A percentile compares a stretch with the other conserved stretches of the same genome.
Conservation (phyloP, 2,888 invertebrate genomes). For the Calameuta pallipes region DNA sequence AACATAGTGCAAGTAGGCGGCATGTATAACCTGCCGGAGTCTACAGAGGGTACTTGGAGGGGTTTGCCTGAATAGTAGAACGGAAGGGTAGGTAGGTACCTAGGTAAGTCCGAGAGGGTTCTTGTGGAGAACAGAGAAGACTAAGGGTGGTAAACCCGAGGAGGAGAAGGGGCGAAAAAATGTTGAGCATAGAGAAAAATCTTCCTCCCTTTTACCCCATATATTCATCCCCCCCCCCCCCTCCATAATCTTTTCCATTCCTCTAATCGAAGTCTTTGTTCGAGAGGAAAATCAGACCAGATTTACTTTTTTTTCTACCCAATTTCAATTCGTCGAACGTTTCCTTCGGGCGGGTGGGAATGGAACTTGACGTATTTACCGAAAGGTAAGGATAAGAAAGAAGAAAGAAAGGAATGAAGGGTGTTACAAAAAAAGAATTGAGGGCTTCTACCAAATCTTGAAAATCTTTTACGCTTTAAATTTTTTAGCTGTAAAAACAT, state of each 20-base stretch:
- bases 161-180: not conserved
- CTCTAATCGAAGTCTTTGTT: constrained; percentile 1
- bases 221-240: not conserved
- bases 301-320: not conserved
- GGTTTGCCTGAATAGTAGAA: not conserved
- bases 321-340: not conserved
- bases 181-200: not conserved
- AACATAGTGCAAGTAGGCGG: not conserved
- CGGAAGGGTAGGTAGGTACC: not conserved
- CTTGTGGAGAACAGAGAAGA: not conserved
- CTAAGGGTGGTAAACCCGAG: not conserved
- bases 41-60: constrained; percentile 2
- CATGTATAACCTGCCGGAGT: constrained; percentile 15
- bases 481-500: not conserved
- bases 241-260: not conserved
- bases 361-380: not conserved
- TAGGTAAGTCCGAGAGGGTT: not conserved
- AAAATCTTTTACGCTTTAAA: not conserved
- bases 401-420: not conserved
- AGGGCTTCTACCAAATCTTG: not conserved
- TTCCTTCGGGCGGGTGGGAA: not conserved
- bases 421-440: not conserved
- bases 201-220: not conserved
- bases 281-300: not conserved
- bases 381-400: not conserved